Conservation (phyloP, 2,113 vertebrate species). For the Coreoperca whiteheadi region DNA sequence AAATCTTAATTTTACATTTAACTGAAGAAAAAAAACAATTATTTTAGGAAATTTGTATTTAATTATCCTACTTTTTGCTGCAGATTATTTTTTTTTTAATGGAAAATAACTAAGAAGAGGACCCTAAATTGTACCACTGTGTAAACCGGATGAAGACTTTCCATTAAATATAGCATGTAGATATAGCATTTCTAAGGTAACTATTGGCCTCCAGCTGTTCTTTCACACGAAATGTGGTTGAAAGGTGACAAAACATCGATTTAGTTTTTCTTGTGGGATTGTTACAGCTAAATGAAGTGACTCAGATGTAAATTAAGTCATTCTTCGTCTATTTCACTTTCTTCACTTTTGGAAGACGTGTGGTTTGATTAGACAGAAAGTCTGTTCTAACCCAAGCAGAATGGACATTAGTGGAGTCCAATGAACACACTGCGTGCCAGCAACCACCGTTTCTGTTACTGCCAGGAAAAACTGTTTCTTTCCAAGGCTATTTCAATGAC, state of each 20-base stretch:
- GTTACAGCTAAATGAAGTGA: slow-evolving; percentile 1
- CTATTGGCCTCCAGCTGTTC: background rate
- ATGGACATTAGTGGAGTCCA: slow-evolving; percentile 50
- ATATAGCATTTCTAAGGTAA: background rate
- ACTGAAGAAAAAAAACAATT: too few species aligned
- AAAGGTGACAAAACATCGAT: background rate
- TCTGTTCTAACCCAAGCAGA: slow-evolving; percentile 36
- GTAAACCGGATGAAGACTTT: background rate
- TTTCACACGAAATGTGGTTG: background rate
- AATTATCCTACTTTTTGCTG: too few species aligned
- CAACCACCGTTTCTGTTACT: slow-evolving; percentile 38
- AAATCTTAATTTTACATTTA: background rate
- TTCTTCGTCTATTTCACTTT: slow-evolving; percentile 28
- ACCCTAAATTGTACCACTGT: background rate
- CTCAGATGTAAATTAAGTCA: slow-evolving; percentile 12
- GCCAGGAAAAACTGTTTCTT: slow-evolving; percentile 60
- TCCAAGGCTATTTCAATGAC: slow-evolving; percentile 59
- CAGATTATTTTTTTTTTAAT: too few species aligned
- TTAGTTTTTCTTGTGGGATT: background rate
- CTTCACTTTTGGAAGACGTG: slow-evolving; percentile 27
- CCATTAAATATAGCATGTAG: background rate
- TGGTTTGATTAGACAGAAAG: slow-evolving; percentile 43
- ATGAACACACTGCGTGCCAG: slow-evolving; percentile 38
- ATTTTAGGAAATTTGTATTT: too few species aligned
- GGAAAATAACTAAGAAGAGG: too few species aligned